Evolutionary conservation across 2,888 invertebrate species (phyloP).

Genomic region (Orthosia gracilis): DNA sequence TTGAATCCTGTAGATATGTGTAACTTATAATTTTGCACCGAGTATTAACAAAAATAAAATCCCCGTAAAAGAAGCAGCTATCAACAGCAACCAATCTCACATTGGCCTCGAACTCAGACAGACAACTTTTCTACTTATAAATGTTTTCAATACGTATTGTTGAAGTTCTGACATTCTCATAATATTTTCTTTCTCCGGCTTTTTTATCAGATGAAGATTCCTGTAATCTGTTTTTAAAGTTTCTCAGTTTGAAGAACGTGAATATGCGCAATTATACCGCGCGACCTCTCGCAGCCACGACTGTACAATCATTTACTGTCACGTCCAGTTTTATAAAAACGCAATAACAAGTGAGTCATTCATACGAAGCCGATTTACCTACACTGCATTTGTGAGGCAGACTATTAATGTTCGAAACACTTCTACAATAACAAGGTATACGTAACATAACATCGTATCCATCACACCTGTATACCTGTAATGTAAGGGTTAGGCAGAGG

Average conservation of each 20-base stretch:
- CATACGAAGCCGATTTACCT: neutral
- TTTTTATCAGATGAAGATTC: neutral
- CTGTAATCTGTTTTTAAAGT: constrained; percentile 1
- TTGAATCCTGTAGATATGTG: neutral
- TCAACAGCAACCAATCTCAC: neutral
- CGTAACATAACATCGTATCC: too few relatives aligned
- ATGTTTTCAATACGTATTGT: neutral
- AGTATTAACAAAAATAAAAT: neutral
- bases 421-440: neutral
- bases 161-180: neutral
- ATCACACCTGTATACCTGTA: too few relatives aligned
- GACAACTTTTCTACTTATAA: neutral
- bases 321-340: neutral
- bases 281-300: neutral
- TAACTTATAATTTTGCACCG: neutral
- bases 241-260: neutral
- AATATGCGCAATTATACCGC: too few relatives aligned
- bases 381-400: neutral
- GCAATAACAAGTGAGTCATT: neutral
- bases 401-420: neutral
- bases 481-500: too few relatives aligned
- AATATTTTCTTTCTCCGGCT: neutral
- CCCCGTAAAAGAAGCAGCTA: neutral
- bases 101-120: neutral
- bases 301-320: neutral